These are phyloP conservation scores for Alouatta palliata DNA, from an alignment of 2,113 vertebrate species.

Conservation along the genomic window DNA sequence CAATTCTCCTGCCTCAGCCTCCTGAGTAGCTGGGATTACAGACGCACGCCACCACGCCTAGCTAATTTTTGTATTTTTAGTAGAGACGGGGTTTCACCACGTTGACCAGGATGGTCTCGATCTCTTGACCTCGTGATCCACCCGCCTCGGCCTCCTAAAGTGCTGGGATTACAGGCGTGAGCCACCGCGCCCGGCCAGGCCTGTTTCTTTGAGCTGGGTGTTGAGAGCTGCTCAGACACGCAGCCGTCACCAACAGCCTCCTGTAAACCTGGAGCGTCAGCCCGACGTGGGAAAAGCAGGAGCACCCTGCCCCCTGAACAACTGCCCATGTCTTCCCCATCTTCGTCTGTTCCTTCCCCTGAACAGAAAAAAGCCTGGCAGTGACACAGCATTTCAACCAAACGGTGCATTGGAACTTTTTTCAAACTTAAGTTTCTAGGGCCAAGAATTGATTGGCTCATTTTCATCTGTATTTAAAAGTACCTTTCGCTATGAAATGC, in stretches of 20 bases:
- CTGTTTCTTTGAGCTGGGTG: not conserved
- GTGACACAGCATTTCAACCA: not conserved
- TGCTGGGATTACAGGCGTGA: too few relatives aligned
- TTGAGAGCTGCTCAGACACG: slow-evolving; percentile 56
- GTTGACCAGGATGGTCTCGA: too few relatives aligned
- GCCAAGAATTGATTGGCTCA: not conserved
- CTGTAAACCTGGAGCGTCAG: not conserved
- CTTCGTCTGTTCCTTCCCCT: not conserved
- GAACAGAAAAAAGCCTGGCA: not conserved
- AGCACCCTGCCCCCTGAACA: not conserved
- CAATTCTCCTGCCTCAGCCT: too few relatives aligned
- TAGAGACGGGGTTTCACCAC: too few relatives aligned
- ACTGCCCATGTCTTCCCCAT: not conserved
- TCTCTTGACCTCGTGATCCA: too few relatives aligned
- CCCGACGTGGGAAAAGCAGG: not conserved
- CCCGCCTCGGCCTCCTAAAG: too few relatives aligned
- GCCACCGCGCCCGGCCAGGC: too few relatives aligned
- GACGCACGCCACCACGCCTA: too few relatives aligned
- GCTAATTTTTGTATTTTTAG: too few relatives aligned
- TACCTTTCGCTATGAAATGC: not conserved
- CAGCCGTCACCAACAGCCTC: not conserved
- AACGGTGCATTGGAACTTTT: not conserved
- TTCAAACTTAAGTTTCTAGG: not conserved
- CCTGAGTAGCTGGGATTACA: too few relatives aligned
- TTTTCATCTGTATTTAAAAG: slow-evolving; percentile 21